Evolutionary conservation across 2,888 invertebrate genomes (phyloP).

Genomic region (Cabera pusaria): DNA sequence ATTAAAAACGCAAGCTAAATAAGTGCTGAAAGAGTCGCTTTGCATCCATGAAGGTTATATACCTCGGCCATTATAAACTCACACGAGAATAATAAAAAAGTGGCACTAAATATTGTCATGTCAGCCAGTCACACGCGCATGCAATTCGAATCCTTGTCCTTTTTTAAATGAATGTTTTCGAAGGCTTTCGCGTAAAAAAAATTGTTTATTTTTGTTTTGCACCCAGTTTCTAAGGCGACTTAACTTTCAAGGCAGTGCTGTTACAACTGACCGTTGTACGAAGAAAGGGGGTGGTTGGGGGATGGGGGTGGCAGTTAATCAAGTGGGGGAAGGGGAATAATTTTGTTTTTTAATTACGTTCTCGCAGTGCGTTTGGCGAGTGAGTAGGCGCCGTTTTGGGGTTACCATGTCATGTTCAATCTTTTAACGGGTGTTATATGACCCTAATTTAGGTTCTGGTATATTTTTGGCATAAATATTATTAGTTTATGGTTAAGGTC

Average conservation of each 20-base stretch:
- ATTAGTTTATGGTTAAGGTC: slow-evolving; percentile 14
- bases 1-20: slow-evolving; percentile 2
- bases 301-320: slow-evolving; percentile 62
- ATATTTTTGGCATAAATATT: slow-evolving; percentile 22
- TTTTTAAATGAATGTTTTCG: slow-evolving; percentile 1
- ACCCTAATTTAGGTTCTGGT: slow-evolving; percentile 11
- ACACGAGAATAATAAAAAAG: slow-evolving; percentile 46
- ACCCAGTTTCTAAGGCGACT: slow-evolving; percentile 76
- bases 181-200: slow-evolving; percentile 24
- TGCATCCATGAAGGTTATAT: slow-evolving; percentile 53
- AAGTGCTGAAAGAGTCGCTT: slow-evolving; percentile 32
- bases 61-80: slow-evolving; percentile 56
- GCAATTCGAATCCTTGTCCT: slow-evolving; percentile 6
- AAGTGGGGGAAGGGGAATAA: slow-evolving; percentile 66
- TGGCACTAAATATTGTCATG: too few species aligned
- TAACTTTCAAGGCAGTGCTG: slow-evolving; percentile 65
- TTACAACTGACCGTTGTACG: slow-evolving; percentile 74
- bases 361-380: slow-evolving; percentile 60
- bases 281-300: slow-evolving; percentile 63
- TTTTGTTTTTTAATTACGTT: slow-evolving; percentile 78
- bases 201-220: slow-evolving; percentile 80
- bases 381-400: slow-evolving; percentile 27
- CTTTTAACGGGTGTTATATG: slow-evolving; percentile 16
- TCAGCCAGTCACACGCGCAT: slow-evolving; percentile 4
- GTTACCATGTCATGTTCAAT: slow-evolving; percentile 36